Percentiles rank a stretch among this genome's conserved stretches.
phyloP scores from a whole-genome alignment of 2,797 vertebrate genomes.

The Acrossocheilus wenchowensis region DNA sequence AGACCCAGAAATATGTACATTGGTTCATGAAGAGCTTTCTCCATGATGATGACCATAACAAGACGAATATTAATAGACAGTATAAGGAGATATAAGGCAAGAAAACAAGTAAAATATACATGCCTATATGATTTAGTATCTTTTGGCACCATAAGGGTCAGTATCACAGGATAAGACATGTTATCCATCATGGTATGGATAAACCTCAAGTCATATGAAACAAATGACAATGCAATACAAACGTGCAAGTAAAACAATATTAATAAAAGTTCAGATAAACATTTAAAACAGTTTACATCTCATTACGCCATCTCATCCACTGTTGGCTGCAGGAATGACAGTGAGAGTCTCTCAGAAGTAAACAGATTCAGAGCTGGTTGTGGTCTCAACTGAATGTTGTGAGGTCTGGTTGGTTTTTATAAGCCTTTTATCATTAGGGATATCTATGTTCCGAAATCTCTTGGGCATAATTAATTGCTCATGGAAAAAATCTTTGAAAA shows the following conservation, averaged over 20 bases:
- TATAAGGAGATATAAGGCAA: conserved; percentile 34
- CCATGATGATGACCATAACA: conserved; percentile 22
- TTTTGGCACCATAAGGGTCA: conserved; percentile 34
- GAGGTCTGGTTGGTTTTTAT: not conserved
- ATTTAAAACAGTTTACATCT: not conserved
- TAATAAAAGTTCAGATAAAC: not conserved
- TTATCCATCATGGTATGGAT: conserved; percentile 11
- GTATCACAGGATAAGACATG: conserved; percentile 4
- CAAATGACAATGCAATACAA: not conserved
- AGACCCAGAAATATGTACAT: conserved; percentile 54
- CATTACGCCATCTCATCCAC: not conserved
- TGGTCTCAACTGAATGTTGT: not conserved
- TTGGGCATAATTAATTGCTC: not conserved
- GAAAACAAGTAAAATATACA: conserved; percentile 40
- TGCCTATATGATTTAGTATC: conserved; percentile 7
- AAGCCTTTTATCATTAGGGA: not conserved
- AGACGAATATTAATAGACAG: conserved; percentile 24
- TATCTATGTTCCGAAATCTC: not conserved
- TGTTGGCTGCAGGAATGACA: not conserved
- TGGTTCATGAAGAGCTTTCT: conserved; percentile 53
- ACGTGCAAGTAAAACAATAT: not conserved
- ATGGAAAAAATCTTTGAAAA: too few species aligned
- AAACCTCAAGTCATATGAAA: not conserved
- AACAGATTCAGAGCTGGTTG: not conserved
- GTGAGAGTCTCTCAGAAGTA: not conserved